Conservation (phyloP, 2,888 invertebrate species). For the Dasypogon diadema region DNA sequence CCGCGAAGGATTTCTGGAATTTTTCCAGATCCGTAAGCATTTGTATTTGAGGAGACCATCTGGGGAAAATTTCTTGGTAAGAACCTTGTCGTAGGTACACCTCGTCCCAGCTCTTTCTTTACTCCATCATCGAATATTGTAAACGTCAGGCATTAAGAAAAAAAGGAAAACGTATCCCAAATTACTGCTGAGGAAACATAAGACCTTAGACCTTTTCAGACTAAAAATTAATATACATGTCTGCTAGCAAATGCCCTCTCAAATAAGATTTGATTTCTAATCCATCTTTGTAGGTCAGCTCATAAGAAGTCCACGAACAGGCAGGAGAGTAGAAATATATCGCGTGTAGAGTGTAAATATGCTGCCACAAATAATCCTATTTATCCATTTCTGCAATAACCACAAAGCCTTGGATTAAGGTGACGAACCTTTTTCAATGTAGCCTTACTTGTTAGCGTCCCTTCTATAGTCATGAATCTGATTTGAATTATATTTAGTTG, state of each 20-base stretch:
- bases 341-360: conserved; percentile 36
- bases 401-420: conserved; percentile 23
- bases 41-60: conserved; percentile 32
- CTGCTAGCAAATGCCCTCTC: neutral
- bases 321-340: conserved; percentile 20
- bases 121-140: conserved; percentile 3
- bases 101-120: neutral
- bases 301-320: neutral
- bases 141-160: neutral
- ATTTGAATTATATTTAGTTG: conserved; percentile 18
- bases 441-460: neutral
- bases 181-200: neutral
- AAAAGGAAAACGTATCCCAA: neutral
- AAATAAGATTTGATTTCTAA: conserved; percentile 28
- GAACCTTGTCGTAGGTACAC: conserved; percentile 1
- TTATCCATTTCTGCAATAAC: conserved; percentile 37
- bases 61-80: conserved; percentile 29
- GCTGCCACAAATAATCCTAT: conserved; percentile 24
- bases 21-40: conserved; percentile 45
- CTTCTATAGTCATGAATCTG: neutral
- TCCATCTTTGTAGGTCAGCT: conserved; percentile 13
- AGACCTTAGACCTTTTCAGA: neutral
- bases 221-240: conserved; percentile 33
- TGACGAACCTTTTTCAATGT: conserved; percentile 39
- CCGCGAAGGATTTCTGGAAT: conserved; percentile 43